Evolutionary conservation across 2,113 vertebrate species (phyloP), one percentile per base, ranked within the genome.

Genomic region (Condylura cristata): DNA sequence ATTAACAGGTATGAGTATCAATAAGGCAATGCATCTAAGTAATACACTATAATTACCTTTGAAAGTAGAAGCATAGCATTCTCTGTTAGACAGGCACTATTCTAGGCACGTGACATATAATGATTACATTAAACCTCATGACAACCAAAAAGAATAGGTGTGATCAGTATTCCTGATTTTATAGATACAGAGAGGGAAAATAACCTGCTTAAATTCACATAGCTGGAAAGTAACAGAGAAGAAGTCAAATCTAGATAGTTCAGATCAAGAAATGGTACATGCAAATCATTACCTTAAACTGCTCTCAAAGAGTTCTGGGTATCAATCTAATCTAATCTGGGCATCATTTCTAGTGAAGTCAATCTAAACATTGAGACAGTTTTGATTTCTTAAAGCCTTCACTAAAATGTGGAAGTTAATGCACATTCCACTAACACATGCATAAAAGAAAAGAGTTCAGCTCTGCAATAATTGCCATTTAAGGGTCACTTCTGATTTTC

Each of bases 371-470:
- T 60, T 79, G 83, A 86, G 51, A 79, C 11, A 84, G 2, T 53
- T 86, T 46, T 95, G 56, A n/a, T 71, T 5, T 5, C 24, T 41
- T 63, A 83, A 7, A 74, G 34, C 20, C 22, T 17, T 96, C 44
- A 89, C 28, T 89, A 83, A 95, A 89, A 86, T 46, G 86, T 30
- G 22, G 26, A 12, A 10, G 22, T 41, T 71, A 9, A 41, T 12
- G 68, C 5, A 91, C 10, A 5, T 85, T 41, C 24, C 34, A 71
- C 13, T 56, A 96, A 39, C 26, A 79, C 8, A 72, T 83, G 18
- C 86, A 44, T 93, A 93, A 70, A 70, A 86, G 39, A 24, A 74
- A 53, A 95, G 22, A 90, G 32, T 51, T 88, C 8, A 95, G 34
- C 39, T 82, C 22, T 94, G 28, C 12, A 84, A 22, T 60, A 89